phyloP scores from a whole-genome alignment of 2,113 vertebrate species.

The Suricata suricatta region DNA sequence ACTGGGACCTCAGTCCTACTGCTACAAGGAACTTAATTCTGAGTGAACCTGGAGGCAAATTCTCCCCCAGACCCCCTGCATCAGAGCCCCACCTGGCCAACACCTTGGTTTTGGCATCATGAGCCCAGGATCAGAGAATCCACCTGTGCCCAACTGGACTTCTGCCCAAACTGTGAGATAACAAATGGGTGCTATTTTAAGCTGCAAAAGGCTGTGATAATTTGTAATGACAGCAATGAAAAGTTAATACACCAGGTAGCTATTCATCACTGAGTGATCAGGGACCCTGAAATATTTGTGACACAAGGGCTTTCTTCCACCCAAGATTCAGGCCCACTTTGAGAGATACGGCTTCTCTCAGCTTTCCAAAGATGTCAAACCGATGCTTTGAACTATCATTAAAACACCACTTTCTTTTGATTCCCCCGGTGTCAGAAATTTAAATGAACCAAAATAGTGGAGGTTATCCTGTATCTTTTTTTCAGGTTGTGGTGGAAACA shows the following conservation, averaged over 20 bases:
- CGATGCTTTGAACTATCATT: constrained; percentile 1
- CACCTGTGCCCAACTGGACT: neutral
- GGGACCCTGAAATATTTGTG: neutral
- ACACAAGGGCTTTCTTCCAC: neutral
- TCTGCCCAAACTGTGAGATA: neutral
- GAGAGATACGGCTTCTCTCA: neutral
- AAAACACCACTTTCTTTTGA: neutral
- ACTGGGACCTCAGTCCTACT: neutral
- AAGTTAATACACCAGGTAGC: neutral
- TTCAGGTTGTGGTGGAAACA: neutral
- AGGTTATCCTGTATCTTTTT: neutral
- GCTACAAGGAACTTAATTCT: neutral
- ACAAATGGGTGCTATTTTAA: neutral
- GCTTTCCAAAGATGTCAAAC: neutral
- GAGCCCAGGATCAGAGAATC: neutral
- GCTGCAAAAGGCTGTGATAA: neutral
- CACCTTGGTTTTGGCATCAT: neutral
- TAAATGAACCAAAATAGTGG: neutral
- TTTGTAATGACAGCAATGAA: neutral
- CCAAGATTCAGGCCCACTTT: neutral
- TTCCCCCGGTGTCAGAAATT: constrained; percentile 11
- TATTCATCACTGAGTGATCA: neutral
- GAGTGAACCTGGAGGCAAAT: neutral
- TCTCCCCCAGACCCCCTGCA: neutral
- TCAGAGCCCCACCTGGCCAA: neutral